phyloP scores from a whole-genome alignment of 2,888 invertebrate species.

The Polylopha cassiicola region DNA sequence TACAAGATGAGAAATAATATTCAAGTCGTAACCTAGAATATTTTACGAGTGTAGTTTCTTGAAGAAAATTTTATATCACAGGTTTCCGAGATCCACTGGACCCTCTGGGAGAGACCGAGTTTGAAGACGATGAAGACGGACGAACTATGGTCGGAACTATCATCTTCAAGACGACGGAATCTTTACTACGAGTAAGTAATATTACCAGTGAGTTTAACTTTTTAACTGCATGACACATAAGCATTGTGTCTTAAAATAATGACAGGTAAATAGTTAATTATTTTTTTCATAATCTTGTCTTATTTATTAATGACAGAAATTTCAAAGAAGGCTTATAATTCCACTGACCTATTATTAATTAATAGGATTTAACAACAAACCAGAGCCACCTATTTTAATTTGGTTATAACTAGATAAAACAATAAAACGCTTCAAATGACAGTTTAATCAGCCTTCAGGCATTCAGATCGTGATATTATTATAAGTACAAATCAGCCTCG shows the following conservation, averaged over 20 bases:
- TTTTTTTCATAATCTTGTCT: constrained; percentile 9
- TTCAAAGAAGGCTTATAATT: too few species aligned
- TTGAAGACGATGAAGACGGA: constrained; percentile 67
- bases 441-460: too few species aligned
- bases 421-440: too few species aligned
- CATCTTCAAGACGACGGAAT: constrained; percentile 63
- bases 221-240: too few species aligned
- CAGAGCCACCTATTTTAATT: too few species aligned
- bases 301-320: too few species aligned
- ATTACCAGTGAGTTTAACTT: too few species aligned
- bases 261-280: constrained; percentile 1
- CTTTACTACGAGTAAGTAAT: constrained; percentile 56
- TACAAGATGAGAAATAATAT: constrained; percentile 6
- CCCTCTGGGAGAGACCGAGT: constrained; percentile 55
- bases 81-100: constrained; percentile 57
- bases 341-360: too few species aligned
- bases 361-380: too few species aligned
- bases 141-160: constrained; percentile 64
- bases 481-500: too few species aligned
- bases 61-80: constrained; percentile 28
- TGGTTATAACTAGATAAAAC: too few species aligned
- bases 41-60: constrained; percentile 10
- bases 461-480: too few species aligned
- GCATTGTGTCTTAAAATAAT: constrained; percentile 4
- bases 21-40: constrained; percentile 3